These are phyloP conservation scores for Taeniopygia guttata DNA, from an alignment of 2,797 vertebrate species.

Conservation along the genomic window DNA sequence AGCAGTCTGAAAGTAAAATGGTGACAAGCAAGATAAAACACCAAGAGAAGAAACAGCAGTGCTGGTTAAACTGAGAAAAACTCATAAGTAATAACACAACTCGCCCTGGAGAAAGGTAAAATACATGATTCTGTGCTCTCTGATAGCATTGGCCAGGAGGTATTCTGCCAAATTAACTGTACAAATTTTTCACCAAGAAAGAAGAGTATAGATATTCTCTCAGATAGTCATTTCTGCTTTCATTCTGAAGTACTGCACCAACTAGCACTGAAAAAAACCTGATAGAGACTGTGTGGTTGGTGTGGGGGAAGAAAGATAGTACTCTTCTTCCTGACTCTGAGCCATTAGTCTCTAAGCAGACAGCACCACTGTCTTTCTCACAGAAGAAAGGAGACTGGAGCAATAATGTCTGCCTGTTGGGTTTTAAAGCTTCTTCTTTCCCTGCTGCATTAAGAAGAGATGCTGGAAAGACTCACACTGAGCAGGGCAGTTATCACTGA, in stretches of 20 bases:
- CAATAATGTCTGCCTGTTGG: not conserved
- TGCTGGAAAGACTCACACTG: not conserved
- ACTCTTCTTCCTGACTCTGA: not conserved
- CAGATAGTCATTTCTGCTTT: not conserved
- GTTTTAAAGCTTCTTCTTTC: not conserved
- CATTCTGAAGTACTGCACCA: not conserved
- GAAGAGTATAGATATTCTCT: not conserved
- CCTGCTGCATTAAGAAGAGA: not conserved
- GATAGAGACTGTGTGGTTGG: not conserved
- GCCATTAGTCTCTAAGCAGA: not conserved
- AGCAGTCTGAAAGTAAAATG: not conserved
- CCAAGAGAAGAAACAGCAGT: not conserved
- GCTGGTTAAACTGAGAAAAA: not conserved
- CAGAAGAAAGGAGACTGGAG: not conserved
- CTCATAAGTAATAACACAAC: not conserved
- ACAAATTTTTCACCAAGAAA: not conserved
- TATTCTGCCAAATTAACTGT: not conserved
- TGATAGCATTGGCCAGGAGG: not conserved
- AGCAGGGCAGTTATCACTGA: too few relatives aligned
- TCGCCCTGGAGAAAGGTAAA: not conserved
- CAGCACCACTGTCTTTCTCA: not conserved
- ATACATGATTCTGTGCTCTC: not conserved
- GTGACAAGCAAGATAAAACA: not conserved
- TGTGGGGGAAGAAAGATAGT: not conserved
- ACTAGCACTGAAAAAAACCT: not conserved